Conservation (phyloP, 2,113 vertebrate species). For the Thalassarche chlororhynchos region DNA sequence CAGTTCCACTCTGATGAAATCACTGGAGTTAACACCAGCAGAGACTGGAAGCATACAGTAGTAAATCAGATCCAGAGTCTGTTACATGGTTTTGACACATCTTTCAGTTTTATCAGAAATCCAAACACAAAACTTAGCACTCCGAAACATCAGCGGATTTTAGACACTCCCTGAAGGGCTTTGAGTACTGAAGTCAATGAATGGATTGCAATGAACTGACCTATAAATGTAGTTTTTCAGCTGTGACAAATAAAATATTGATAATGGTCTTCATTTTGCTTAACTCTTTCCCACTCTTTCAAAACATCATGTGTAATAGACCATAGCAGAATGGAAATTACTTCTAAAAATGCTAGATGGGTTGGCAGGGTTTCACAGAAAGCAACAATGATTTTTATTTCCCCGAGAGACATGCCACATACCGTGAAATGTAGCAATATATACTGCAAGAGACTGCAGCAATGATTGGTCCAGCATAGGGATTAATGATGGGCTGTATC, state of each 20-base stretch:
- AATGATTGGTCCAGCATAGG: not conserved
- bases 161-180: slow-evolving; percentile 14
- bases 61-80: slow-evolving; percentile 32
- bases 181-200: slow-evolving; percentile 41
- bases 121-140: slow-evolving; percentile 27
- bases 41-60: not conserved
- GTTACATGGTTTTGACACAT: slow-evolving; percentile 25
- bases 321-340: slow-evolving; percentile 16
- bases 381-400: slow-evolving; percentile 13
- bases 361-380: slow-evolving; percentile 3
- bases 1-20: not conserved
- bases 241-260: slow-evolving; percentile 68
- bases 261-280: slow-evolving; percentile 46
- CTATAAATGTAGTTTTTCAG: slow-evolving; percentile 46
- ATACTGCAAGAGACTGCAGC: not conserved
- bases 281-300: slow-evolving; percentile 45
- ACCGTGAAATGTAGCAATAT: not conserved
- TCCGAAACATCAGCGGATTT: slow-evolving; percentile 21
- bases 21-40: slow-evolving; percentile 1
- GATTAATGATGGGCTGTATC: not conserved
- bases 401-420: not conserved
- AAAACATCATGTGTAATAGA: slow-evolving; percentile 3
- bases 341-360: not conserved
- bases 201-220: slow-evolving; percentile 17
- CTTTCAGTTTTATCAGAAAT: slow-evolving; percentile 50